A percentile compares a stretch with the other conserved stretches of the same genome.
Evolutionary conservation across 2,113 vertebrate genomes (phyloP).

Genomic region (Eulacestoma nigropectus): DNA sequence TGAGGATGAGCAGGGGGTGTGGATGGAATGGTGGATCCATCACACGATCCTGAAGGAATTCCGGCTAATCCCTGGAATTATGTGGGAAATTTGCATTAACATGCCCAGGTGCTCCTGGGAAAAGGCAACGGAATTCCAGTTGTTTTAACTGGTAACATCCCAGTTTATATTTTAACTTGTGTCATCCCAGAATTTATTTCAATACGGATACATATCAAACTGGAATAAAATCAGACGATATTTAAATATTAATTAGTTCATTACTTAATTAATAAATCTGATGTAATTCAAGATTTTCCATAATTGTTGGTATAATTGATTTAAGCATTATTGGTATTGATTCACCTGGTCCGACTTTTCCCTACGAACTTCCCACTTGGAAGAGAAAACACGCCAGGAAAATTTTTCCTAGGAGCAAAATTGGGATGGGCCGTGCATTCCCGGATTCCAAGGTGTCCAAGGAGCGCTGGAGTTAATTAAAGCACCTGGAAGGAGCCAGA

Average conservation of each 20-base stretch:
- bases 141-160: neutral
- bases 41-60: neutral
- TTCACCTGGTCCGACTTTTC: fast-evolving
- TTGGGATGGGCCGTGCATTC: fast-evolving
- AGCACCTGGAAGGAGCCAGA: neutral
- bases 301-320: neutral
- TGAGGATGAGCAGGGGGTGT: neutral
- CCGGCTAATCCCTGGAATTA: neutral
- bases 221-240: neutral
- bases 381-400: neutral
- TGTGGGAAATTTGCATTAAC: neutral
- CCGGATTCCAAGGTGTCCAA: fast-evolving
- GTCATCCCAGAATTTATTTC: neutral
- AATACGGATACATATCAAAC: neutral
- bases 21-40: too few relatives aligned
- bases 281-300: neutral
- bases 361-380: too few relatives aligned
- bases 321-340: fast-evolving
- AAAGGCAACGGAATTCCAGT: neutral
- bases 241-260: neutral
- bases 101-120: neutral
- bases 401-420: neutral
- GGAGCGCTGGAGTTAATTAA: fast-evolving
- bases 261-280: neutral
- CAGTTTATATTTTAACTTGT: neutral